Base-by-base conservation (phyloP, 2,797 vertebrate genomes). In the Lepidocolaptes lacrymiger region DNA sequence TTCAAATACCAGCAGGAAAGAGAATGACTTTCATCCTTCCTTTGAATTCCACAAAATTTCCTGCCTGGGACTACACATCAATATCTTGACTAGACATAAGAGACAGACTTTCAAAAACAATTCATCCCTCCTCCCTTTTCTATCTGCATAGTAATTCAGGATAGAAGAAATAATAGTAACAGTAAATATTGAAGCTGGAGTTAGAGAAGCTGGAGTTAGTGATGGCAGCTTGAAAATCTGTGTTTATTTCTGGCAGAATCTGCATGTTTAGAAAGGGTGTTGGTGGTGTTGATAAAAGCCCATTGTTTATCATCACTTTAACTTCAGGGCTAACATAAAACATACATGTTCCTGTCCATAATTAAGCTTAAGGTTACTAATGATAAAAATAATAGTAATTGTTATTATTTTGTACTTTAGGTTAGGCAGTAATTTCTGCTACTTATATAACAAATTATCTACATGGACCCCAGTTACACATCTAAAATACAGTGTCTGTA, bases 1-100 rank as follows among this genome's bases (percentile, higher is more conserved):
- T 95, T 96, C 89, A 96, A 91, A 94, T 94, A 90, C 52, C 91
- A 97, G 89, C 91, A 93, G 91, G 82, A 85, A 88, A 82, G 73
- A 82, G 49, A 86, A 52, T 56, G 63, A 61, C 89, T 95, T 96
- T 94, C 77, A 96, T 93, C 88, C 71, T 88, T 79, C 44, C 63
- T 95, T 91, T 93, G 89, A 96, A 94, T 96, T 95, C 85, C 63
- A 84, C 67, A 74, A 91, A 86, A 89, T 94, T 92, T 96, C 74
- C 83, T 91, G 73, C 81, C 44, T 88, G 59, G 63, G 36, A 89
- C 83, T 93, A 37, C 36, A 48, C 73, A 81, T 90, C 54, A 78
- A 14, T 95, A 93, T 93, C 89, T 95, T 75, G 55, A 90, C 36
- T 32, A 90, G 82, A 78, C 85, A 54, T 84, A 78, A 94, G 89